These are phyloP conservation scores for Microtus montanus DNA, from an alignment of 2,113 vertebrate genomes.

Conservation along the genomic window DNA sequence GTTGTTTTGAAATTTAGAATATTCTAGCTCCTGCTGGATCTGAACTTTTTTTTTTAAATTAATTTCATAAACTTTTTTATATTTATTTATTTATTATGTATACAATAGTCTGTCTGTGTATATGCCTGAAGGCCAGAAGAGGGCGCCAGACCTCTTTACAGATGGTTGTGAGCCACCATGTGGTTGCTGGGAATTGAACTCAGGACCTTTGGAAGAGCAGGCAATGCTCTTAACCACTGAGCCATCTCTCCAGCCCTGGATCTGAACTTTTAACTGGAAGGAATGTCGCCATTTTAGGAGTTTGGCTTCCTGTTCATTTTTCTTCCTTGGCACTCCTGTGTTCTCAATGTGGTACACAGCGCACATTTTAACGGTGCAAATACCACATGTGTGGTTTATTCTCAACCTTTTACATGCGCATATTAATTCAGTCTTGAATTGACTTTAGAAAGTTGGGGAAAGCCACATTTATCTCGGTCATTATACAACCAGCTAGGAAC, in stretches of 20 bases:
- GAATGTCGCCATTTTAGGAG: not conserved
- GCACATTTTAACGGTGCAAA: slow-evolving; percentile 61
- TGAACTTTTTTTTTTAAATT: too few relatives aligned
- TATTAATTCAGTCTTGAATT: slow-evolving; percentile 70
- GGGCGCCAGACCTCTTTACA: too few relatives aligned
- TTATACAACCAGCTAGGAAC: slow-evolving; percentile 71
- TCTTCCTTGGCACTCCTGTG: not conserved
- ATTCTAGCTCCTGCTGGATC: not conserved
- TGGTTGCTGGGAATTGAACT: too few relatives aligned
- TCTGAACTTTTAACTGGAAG: not conserved
- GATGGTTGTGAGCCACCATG: too few relatives aligned
- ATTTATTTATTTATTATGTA: too few relatives aligned
- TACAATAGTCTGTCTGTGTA: too few relatives aligned
- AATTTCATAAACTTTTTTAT: too few relatives aligned
- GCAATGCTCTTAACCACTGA: too few relatives aligned
- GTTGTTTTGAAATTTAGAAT: not conserved
- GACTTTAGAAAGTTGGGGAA: slow-evolving; percentile 69
- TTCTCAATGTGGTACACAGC: not conserved
- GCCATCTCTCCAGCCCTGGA: too few relatives aligned
- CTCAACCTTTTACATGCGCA: slow-evolving; percentile 1
- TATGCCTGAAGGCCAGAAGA: too few relatives aligned
- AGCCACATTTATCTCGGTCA: slow-evolving; percentile 69
- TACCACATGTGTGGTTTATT: slow-evolving; percentile 33
- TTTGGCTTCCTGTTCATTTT: not conserved
- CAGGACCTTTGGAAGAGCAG: too few relatives aligned